Percentiles rank a stretch among this genome's conserved stretches.
Evolutionary conservation across 2,113 vertebrate species (phyloP).

Genomic region (Gallinago jamesoni): DNA sequence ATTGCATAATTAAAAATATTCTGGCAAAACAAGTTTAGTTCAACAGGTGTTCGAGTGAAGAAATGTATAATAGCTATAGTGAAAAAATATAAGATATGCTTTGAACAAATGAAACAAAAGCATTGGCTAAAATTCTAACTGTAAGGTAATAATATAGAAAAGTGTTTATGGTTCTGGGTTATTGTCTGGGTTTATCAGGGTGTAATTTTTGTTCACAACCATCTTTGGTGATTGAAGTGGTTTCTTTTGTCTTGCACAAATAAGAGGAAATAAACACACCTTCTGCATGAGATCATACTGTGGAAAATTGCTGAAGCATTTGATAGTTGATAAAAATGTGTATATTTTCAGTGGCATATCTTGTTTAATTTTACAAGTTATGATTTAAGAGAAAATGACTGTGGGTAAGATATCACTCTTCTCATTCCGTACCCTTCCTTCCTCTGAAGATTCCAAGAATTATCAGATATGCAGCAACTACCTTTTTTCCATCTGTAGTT

Average conservation of each 20-base stretch:
- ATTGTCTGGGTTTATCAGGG: slow-evolving; percentile 17
- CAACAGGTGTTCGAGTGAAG: slow-evolving; percentile 75
- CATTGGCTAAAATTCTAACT: slow-evolving; percentile 63
- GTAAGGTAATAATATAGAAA: slow-evolving; percentile 24
- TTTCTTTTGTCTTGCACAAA: background rate
- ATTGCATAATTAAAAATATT: slow-evolving; percentile 78
- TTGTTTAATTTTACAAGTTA: background rate
- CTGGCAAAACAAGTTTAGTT: slow-evolving; percentile 69
- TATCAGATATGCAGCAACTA: background rate
- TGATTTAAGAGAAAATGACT: background rate
- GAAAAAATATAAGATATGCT: slow-evolving; percentile 50
- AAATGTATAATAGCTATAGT: slow-evolving; percentile 55
- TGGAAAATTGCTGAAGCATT: background rate
- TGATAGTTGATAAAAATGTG: slow-evolving; percentile 24
- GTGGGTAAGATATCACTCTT: background rate
- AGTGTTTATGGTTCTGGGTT: slow-evolving; percentile 37
- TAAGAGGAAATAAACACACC: background rate
- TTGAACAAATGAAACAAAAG: slow-evolving; percentile 67
- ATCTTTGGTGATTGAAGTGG: background rate
- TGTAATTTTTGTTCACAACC: background rate
- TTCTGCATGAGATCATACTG: background rate
- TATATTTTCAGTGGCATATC: slow-evolving; percentile 52
- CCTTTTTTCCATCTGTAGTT: background rate
- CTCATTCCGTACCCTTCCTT: background rate
- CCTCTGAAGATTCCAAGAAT: background rate